phyloP scores from a whole-genome alignment of 1,140 invertebrate species.

The Adelges cooleyi region DNA sequence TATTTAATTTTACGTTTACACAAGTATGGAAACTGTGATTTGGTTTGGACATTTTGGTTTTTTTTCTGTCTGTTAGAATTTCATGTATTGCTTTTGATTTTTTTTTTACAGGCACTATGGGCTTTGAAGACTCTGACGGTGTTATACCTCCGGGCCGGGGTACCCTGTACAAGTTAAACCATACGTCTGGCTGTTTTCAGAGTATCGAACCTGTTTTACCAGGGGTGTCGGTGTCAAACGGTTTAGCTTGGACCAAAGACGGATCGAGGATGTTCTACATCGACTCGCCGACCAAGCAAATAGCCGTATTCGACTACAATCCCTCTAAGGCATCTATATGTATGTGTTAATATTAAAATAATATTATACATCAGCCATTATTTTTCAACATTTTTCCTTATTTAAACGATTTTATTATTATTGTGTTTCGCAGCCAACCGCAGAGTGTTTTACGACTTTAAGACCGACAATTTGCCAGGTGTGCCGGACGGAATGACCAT shows the following conservation, averaged over 20 bases:
- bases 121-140: slow-evolving; percentile 43
- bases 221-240: slow-evolving; percentile 63
- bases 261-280: slow-evolving; percentile 64
- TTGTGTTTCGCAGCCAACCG: slow-evolving; percentile 38
- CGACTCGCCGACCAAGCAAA: slow-evolving; percentile 52
- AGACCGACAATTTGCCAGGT: slow-evolving; percentile 40
- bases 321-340: slow-evolving; percentile 50
- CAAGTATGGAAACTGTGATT: too few relatives aligned
- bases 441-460: slow-evolving; percentile 40
- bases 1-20: too few relatives aligned
- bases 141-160: slow-evolving; percentile 44
- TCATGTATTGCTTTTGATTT: too few relatives aligned
- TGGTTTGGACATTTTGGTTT: too few relatives aligned
- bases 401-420: neutral
- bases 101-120: slow-evolving; percentile 58
- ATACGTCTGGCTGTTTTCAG: slow-evolving; percentile 33
- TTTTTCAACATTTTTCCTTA: slow-evolving; percentile 31
- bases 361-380: neutral
- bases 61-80: too few relatives aligned
- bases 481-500: slow-evolving; percentile 60
- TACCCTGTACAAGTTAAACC: slow-evolving; percentile 46
- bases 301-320: slow-evolving; percentile 65
- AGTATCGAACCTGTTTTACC: slow-evolving; percentile 35
- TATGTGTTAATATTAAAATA: slow-evolving; percentile 40
- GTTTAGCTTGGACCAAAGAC: slow-evolving; percentile 62